These are phyloP conservation scores for Zingel zingel DNA, from an alignment of 2,113 vertebrate genomes.

Conservation along the genomic window DNA sequence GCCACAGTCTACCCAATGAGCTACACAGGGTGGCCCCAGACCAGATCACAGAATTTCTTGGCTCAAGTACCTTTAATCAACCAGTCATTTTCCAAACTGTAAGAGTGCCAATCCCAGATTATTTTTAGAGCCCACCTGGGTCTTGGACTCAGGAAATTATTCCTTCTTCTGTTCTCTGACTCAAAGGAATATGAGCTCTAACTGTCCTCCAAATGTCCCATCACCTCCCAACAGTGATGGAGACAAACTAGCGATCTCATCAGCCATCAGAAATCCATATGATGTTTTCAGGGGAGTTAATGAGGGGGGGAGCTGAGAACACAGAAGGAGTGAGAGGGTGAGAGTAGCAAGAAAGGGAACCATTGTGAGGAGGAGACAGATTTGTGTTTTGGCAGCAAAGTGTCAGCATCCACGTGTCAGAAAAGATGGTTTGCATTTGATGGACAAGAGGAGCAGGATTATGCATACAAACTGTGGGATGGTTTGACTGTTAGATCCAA, in stretches of 20 bases:
- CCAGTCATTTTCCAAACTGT: constrained; percentile 56
- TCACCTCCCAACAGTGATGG: constrained; percentile 47
- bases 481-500: constrained; percentile 27
- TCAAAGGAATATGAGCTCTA: constrained; percentile 61
- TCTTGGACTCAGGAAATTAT: constrained; percentile 69
- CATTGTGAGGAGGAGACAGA: constrained; percentile 22
- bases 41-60: constrained; percentile 55
- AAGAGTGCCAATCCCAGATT: constrained; percentile 22
- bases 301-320: constrained; percentile 40
- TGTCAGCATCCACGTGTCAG: constrained; percentile 20
- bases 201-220: constrained; percentile 55
- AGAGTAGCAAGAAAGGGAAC: constrained; percentile 11
- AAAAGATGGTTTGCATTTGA: constrained; percentile 45
- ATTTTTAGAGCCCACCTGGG: constrained; percentile 69
- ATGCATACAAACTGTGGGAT: constrained; percentile 37
- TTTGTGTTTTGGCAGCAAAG: constrained; percentile 47
- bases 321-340: constrained; percentile 19
- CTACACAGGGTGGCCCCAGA: constrained; percentile 36
- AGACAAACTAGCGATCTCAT: constrained; percentile 43
- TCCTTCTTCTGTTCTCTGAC: constrained; percentile 67
- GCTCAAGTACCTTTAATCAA: constrained; percentile 61
- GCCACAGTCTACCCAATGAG: background rate
- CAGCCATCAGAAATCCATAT: constrained; percentile 46
- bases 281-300: constrained; percentile 29
- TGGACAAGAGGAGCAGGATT: constrained; percentile 21